Percentiles rank a stretch among this genome's conserved stretches.
phyloP scores from a whole-genome alignment of 1,140 invertebrate species.

The Lordiphosa clarofinis region DNA sequence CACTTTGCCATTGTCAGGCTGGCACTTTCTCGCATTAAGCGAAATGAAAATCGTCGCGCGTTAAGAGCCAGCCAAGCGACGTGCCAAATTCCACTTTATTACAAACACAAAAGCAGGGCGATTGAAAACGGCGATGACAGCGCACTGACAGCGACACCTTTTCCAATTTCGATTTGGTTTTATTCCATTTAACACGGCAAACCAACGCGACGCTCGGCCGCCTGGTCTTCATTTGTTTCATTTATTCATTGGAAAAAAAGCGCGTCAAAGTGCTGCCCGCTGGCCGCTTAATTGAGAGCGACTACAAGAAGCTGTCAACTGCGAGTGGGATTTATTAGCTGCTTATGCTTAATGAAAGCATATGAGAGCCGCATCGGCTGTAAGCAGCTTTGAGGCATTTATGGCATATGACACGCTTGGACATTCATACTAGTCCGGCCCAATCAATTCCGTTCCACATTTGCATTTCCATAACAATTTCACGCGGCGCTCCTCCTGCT shows the following conservation, averaged over 20 bases:
- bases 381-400: slow-evolving; percentile 29
- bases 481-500: slow-evolving; percentile 2
- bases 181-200: slow-evolving; percentile 68
- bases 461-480: slow-evolving; percentile 37
- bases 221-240: slow-evolving; percentile 30
- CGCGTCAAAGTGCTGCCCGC: slow-evolving; percentile 45
- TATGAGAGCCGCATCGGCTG: slow-evolving; percentile 1
- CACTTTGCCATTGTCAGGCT: slow-evolving; percentile 68
- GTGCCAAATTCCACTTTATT: slow-evolving; percentile 77
- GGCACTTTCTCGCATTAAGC: slow-evolving; percentile 56
- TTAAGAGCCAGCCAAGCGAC: slow-evolving; percentile 43
- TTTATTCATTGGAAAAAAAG: slow-evolving; percentile 50
- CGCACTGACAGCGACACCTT: slow-evolving; percentile 68
- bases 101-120: slow-evolving; percentile 46
- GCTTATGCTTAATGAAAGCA: slow-evolving; percentile 28
- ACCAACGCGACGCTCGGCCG: slow-evolving; percentile 4
- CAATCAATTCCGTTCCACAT: slow-evolving; percentile 7
- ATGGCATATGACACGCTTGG: slow-evolving; percentile 3
- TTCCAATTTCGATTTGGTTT: slow-evolving; percentile 73
- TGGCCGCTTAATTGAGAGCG: slow-evolving; percentile 52
- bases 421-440: slow-evolving; percentile 16
- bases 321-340: slow-evolving; percentile 32
- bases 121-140: slow-evolving; percentile 32
- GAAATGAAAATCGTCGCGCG: slow-evolving; percentile 69
- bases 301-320: slow-evolving; percentile 3